These are phyloP conservation scores for Chelon labrosus DNA, from an alignment of 2,797 vertebrate species.

Conservation along the genomic window DNA sequence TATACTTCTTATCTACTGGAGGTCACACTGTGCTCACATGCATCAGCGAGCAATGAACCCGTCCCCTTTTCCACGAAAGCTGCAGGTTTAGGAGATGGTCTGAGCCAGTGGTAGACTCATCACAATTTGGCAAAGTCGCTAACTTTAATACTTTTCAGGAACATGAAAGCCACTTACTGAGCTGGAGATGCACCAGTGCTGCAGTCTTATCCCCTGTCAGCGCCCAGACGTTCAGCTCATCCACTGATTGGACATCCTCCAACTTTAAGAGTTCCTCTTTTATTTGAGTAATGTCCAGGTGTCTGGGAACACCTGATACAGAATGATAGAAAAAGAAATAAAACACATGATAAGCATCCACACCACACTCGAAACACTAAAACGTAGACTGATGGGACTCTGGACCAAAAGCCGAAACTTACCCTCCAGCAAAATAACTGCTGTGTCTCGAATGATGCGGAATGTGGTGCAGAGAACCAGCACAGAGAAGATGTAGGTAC, in stretches of 20 bases:
- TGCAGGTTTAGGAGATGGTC: no score
- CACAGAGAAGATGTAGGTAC: slow-evolving; percentile 96
- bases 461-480: slow-evolving; percentile 95
- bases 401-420: slow-evolving; percentile 1
- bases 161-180: slow-evolving; percentile 84
- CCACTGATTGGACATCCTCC: slow-evolving; percentile 93
- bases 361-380: background rate
- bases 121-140: no score
- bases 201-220: slow-evolving; percentile 93
- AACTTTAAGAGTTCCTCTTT: slow-evolving; percentile 93
- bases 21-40: no score
- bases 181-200: slow-evolving; percentile 92
- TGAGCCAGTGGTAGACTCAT: no score
- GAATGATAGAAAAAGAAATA: background rate
- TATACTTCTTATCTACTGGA: no score
- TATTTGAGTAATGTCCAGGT: slow-evolving; percentile 90
- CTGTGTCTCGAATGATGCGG: slow-evolving; percentile 93
- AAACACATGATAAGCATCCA: no score
- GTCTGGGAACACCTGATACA: slow-evolving; percentile 90
- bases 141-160: no score
- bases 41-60: no score
- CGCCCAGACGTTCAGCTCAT: slow-evolving; percentile 96
- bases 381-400: background rate
- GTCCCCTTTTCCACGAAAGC: no score
- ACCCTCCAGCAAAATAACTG: slow-evolving; percentile 96